Base-by-base conservation (phyloP, 2,113 vertebrate species). In the Neotoma lepida region DNA sequence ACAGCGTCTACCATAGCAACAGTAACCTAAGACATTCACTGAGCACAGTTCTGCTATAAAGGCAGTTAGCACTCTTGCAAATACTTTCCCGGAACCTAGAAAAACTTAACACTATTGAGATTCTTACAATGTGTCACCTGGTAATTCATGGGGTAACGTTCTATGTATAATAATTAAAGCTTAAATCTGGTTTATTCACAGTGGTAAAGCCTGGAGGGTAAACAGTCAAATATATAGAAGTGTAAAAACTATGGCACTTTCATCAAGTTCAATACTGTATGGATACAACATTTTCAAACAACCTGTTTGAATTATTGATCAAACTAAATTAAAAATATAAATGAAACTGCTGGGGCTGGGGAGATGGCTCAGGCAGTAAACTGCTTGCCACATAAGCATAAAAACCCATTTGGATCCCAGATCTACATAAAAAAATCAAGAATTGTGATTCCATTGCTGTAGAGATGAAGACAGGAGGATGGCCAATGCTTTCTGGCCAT, bases 241-340 rank as follows among this genome's bases (percentile, higher is more conserved):
- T 51, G 1, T 41, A 95, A 92, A 58, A 86, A 56, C 54, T 68
- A 90, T 46, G 68, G 33, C 61, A 82, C 12, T 39, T 63, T 81
- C 41, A 70, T 76, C 6, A 35, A 85, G 41, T 80, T 58, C 64
- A 80, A 74, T 80, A 70, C 1, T 85, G 6, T 82, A 77, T 49
- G 66, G 30, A 81, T 9, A 80, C 26, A 90, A 80, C 58, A 87
- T 54, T 95, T 91, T 74, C 51, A 85, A 90, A 41, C 51, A 90
- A 68, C n/a, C 41, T 70, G 39, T 58, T 30, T 73, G 88, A 85
- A 95, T 78, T 51, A 94, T 49, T 86, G 87, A 90, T 71, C 66
- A 91, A 95, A 85, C 51, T 64, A 87, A 92, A 92, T 56, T 84
- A 0, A 86, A 78, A 82, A 9, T 26, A 51, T 24, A 56, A 58